These are phyloP conservation scores for Linurgus olivaceus DNA, from an alignment of 2,797 vertebrate genomes.

Conservation along the genomic window DNA sequence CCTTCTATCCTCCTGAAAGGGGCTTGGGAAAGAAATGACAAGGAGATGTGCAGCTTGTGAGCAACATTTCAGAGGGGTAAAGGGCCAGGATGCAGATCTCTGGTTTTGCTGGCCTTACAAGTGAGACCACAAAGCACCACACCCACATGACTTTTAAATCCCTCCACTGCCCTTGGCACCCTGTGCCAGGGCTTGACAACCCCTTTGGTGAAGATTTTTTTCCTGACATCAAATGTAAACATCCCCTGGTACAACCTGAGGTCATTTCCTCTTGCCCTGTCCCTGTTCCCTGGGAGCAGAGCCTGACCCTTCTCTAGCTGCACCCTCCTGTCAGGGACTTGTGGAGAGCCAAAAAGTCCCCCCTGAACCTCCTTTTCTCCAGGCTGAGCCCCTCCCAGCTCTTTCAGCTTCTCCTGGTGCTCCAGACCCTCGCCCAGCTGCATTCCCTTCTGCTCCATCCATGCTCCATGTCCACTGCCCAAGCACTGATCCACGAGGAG, in stretches of 20 bases:
- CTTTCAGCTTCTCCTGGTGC: background rate
- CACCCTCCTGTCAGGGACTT: background rate
- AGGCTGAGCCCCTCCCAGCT: background rate
- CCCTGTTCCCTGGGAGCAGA: background rate
- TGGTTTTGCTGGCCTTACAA: background rate
- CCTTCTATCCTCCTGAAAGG: background rate
- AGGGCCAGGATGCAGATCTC: background rate
- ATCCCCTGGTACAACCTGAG: background rate
- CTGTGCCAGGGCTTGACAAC: background rate
- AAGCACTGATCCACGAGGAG: background rate
- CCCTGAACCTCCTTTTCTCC: background rate
- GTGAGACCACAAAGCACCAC: background rate
- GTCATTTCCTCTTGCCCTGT: background rate
- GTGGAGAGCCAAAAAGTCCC: background rate
- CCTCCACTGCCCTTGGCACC: background rate
- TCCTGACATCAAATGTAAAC: background rate
- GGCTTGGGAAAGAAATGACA: background rate
- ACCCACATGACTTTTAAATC: background rate
- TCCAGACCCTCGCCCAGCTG: background rate
- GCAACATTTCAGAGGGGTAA: background rate
- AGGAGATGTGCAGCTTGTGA: background rate
- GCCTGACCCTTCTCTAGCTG: background rate
- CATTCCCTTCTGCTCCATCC: background rate
- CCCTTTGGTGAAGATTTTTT: background rate
- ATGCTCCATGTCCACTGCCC: fast-evolving